A percentile compares a stretch with the other conserved stretches of the same genome.
Evolutionary conservation across 2,113 vertebrate genomes (phyloP).

Genomic region (Alethe castanea): DNA sequence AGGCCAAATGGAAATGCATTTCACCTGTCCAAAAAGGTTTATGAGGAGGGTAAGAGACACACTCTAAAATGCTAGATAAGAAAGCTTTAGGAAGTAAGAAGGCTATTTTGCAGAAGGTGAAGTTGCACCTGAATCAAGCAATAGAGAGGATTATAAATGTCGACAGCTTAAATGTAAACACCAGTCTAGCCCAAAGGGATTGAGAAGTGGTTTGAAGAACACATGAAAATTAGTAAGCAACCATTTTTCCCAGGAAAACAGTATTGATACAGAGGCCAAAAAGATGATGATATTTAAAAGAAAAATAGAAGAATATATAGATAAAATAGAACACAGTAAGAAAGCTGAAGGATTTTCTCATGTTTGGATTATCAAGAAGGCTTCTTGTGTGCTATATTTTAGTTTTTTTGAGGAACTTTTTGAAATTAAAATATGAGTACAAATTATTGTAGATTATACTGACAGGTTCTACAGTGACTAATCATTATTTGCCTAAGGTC

Average conservation of each 20-base stretch:
- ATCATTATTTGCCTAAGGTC: neutral
- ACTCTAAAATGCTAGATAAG: neutral
- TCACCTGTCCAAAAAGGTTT: neutral
- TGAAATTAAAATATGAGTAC: neutral
- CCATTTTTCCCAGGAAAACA: neutral
- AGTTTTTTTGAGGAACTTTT: neutral
- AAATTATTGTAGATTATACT: neutral
- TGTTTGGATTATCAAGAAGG: neutral
- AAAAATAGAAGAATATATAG: rapidly evolving
- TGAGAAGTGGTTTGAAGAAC: neutral
- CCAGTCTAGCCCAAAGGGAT: neutral
- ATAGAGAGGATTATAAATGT: neutral
- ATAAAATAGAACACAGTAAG: neutral
- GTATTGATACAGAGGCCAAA: neutral
- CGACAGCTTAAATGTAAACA: neutral
- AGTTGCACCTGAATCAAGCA: neutral
- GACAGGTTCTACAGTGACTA: neutral
- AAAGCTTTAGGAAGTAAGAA: neutral
- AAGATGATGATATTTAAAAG: neutral
- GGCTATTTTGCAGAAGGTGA: neutral
- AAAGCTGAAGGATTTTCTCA: neutral
- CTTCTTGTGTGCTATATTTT: neutral
- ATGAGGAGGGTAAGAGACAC: neutral
- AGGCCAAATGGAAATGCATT: neutral
- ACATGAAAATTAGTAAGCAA: neutral